Conservation (phyloP, 2,888 invertebrate species). For the Tuberolachnus salignus region DNA sequence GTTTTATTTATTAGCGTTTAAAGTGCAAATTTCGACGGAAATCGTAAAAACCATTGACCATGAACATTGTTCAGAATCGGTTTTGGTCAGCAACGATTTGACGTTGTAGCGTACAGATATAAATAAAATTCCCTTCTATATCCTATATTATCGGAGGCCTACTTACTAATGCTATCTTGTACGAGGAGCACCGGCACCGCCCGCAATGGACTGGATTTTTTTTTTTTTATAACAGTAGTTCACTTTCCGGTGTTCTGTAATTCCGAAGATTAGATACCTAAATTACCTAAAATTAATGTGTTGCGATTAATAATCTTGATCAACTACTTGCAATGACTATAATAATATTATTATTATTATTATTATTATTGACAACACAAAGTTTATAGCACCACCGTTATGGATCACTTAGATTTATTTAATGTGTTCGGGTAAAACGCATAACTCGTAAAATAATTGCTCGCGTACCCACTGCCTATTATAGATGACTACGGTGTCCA, state of each 20-base stretch:
- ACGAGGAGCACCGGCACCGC: no score
- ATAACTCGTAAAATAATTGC: conserved; percentile 22
- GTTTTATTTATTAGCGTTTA: no score
- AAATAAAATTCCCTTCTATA: no score
- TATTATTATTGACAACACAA: conserved; percentile 9
- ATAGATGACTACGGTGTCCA: background rate
- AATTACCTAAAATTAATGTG: background rate
- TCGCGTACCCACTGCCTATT: background rate
- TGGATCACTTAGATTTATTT: conserved; percentile 36
- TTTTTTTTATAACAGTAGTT: background rate
- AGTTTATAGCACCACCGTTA: conserved; percentile 36
- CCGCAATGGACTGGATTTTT: no score
- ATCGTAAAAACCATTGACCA: no score
- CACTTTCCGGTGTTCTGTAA: background rate
- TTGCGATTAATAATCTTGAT: conserved; percentile 15
- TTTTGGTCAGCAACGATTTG: no score
- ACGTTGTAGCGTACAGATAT: no score
- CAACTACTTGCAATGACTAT: background rate
- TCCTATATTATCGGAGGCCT: no score
- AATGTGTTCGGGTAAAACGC: conserved; percentile 13
- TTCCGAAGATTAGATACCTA: background rate
- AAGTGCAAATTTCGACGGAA: no score
- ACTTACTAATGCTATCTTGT: no score
- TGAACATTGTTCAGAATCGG: no score
- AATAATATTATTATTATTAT: no score